Base-by-base conservation (phyloP, 2,113 vertebrate species). In the Murina feae region DNA sequence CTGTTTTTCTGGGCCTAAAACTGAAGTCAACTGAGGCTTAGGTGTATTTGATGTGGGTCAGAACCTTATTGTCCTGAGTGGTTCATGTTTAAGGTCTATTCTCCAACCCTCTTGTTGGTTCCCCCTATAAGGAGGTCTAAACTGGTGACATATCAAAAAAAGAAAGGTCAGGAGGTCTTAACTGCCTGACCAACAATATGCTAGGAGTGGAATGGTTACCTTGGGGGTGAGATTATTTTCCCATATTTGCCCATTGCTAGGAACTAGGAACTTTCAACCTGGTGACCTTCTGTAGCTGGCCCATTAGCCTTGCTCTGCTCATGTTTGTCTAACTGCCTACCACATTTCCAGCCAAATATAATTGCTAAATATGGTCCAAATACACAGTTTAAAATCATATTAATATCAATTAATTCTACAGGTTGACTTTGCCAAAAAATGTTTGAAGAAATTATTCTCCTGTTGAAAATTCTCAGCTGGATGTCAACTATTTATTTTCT, bases 341-440 rank as follows among this genome's bases (percentile, higher is more conserved):
- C 47, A n/a, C 74, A 76, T 76, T n/a, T 76, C 28, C 37, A 90
- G 16, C 2, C 58, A 91, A 49, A 53, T n/a, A 4, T 75, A 80
- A 84, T 58, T 78, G 86, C 28, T 79, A 93, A 97, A 75, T 63
- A 90, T n/a, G 21, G 2, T 17, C n/a, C 35, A 63, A 85, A 94
- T 72, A 53, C 35, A 71, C 80, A 82, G 42, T 65, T 86, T 88
- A 95, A 93, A 91, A 51, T 86, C 63, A 90, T 18, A 80, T 92
- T 87, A 91, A 95, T 93, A 93, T 92, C 47, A 95, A 25, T 79
- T 93, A 88, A 72, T 79, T 96, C 63, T 89, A 68, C 63, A 93
- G 9, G 35, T 90, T 89, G 39, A 90, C 30, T 89, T 58, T 87
- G 90, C 94, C 84, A 96, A 95, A 86, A 89, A 44, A 86, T 37